Evolutionary conservation across 2,797 vertebrate genomes (phyloP).

Genomic region (Eptatretus atami): DNA sequence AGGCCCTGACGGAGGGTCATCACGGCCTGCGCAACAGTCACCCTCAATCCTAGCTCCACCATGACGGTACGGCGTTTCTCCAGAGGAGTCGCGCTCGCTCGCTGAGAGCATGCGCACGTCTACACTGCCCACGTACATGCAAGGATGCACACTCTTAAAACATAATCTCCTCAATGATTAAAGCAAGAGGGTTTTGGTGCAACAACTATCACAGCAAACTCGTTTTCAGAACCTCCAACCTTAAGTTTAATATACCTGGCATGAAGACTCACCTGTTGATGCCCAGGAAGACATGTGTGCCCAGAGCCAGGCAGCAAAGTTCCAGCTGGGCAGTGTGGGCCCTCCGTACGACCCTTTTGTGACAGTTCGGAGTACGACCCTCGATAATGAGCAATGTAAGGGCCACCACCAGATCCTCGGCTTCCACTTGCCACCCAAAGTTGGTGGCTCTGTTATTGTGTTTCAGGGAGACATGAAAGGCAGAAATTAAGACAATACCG

Average conservation of each 20-base stretch:
- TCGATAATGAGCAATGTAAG: constrained; percentile 81
- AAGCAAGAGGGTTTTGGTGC: too few species aligned
- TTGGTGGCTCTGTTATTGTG: constrained; percentile 28
- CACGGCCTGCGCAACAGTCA: constrained; percentile 93
- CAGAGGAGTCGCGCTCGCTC: constrained; percentile 27
- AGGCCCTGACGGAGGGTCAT: constrained; percentile 11
- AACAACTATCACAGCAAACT: too few species aligned
- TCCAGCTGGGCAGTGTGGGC: constrained; percentile 67
- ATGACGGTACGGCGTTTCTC: constrained; percentile 83
- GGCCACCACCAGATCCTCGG: constrained; percentile 89
- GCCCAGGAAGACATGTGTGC: neutral
- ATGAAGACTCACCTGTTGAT: neutral
- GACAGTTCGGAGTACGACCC: constrained; percentile 71
- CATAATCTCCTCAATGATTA: too few species aligned
- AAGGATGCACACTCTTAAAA: too few species aligned
- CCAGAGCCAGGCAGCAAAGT: neutral
- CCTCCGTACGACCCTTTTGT: constrained; percentile 70
- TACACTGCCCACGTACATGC: too few species aligned
- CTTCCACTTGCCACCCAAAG: constrained; percentile 92
- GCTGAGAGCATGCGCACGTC: neutral
- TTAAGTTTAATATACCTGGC: neutral
- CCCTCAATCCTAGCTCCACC: constrained; percentile 93
- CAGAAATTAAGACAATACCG: too few species aligned
- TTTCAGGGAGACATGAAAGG: too few species aligned
- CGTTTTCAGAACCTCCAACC: too few species aligned